Evolutionary conservation across 2,797 vertebrate species (phyloP), one percentile per base, ranked within the genome.

Genomic region (Thalassophryne amazonica): DNA sequence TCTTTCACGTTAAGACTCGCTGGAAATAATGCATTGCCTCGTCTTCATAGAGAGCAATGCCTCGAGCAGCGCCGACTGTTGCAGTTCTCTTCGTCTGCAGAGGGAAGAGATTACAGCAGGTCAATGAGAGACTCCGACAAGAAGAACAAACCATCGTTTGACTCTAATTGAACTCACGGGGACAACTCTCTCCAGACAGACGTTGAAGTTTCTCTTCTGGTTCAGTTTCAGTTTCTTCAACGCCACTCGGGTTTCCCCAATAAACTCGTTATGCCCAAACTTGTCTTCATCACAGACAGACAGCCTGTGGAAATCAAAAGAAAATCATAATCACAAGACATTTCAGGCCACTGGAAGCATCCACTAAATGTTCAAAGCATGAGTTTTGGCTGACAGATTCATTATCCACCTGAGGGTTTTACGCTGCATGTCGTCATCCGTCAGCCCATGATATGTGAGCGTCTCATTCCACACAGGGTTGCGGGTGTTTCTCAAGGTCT

Each of bases 241-340:
- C 0, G 94, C 93, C 72, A 98, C 92, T 60, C 97, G 80, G n/a
- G 94, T 98, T 88, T 98, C 96, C 1, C 96, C 96, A 0, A 98
- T 98, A 25, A 98, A 98, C 65, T 99, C 96, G 1, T 98, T 99
- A 54, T 99, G 96, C 37, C 96, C 96, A 8, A 99, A 98, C 69
- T 97, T 98, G 84, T 99, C 97, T 69, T 99, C 96, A 4, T 99
- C 97, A 2, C 95, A 98, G 49, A 98, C 96, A 0, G 97, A 98
- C 69, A 99, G 89, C 89, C 96, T 98, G 83, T 9, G 30, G 16
- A 66, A 52, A 67, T 36, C 14, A 46, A 39, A 55, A 18, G 18
- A 23, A 19, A 23, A 2, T 15, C 5, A 8, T 21, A 55, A 71
- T 61, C 24, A 38, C 11, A 27, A 5, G 30, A 31, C 6, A 1